Conservation (phyloP, 2,888 invertebrate species). For the Dolichopus griseipennis region DNA sequence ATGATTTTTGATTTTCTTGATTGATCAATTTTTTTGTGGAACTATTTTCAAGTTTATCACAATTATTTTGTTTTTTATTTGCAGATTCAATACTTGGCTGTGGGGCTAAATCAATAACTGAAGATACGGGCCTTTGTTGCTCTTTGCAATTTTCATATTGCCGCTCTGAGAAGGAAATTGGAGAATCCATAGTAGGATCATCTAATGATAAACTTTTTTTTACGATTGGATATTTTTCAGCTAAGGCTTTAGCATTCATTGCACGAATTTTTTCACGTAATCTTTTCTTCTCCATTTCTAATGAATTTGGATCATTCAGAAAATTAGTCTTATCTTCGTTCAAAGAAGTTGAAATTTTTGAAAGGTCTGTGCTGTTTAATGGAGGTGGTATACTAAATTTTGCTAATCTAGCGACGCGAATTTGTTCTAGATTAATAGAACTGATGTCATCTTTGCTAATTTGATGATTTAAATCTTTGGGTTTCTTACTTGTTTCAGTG, state of each 20-base stretch:
- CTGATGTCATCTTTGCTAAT: neutral
- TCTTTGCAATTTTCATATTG: neutral
- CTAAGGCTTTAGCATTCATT: constrained; percentile 26
- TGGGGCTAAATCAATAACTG: neutral
- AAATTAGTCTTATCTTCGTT: neutral
- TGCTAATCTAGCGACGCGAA: constrained; percentile 38
- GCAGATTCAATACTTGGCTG: neutral
- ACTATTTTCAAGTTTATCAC: too few relatives aligned
- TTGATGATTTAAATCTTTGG: neutral
- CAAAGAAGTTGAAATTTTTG: neutral
- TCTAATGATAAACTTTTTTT: constrained; percentile 8
- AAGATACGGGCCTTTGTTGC: neutral
- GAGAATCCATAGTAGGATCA: neutral
- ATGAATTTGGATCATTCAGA: constrained; percentile 19
- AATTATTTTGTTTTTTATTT: neutral
- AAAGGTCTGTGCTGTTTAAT: neutral
- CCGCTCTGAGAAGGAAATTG: neutral
- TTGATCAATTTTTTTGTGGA: too few relatives aligned
- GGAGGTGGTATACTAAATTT: constrained; percentile 29
- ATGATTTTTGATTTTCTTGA: neutral
- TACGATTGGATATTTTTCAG: constrained; percentile 24
- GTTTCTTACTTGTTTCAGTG: neutral
- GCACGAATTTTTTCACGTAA: constrained; percentile 25
- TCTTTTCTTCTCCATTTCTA: constrained; percentile 25
- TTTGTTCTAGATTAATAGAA: constrained; percentile 30